Percentiles rank a stretch among this genome's conserved stretches.
These are phyloP conservation scores for Coboldia fuscipes DNA, from an alignment of 1,140 invertebrate species.

Conservation along the genomic window DNA sequence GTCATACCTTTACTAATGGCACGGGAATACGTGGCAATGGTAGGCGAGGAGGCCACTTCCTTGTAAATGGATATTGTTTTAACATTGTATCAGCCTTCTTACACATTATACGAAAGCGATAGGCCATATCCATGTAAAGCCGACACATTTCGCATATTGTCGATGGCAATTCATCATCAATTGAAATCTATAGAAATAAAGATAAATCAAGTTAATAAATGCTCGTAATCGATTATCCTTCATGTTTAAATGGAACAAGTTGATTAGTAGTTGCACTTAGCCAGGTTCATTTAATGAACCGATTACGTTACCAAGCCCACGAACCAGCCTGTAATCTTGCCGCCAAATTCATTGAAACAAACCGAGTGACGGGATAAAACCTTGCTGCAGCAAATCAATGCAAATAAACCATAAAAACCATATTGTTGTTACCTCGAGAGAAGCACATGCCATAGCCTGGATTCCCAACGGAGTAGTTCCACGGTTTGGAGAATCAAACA, in stretches of 20 bases:
- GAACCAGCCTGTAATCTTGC: background rate
- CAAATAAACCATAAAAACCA: background rate
- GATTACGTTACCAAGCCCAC: background rate
- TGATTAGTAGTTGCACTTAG: too few species aligned
- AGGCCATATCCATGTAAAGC: constrained; percentile 38
- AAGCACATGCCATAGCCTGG: constrained; percentile 51
- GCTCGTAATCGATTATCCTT: background rate
- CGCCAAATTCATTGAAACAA: too few species aligned
- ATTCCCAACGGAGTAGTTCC: constrained; percentile 35
- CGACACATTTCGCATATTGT: constrained; percentile 44
- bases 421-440: constrained; percentile 43
- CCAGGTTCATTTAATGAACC: background rate
- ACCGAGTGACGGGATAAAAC: too few species aligned
- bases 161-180: constrained; percentile 47
- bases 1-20: constrained; percentile 17
- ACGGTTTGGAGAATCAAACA: constrained; percentile 36
- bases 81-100: constrained; percentile 46
- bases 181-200: constrained; percentile 32
- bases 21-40: constrained; percentile 18
- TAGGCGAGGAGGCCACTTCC: constrained; percentile 30
- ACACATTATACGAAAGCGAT: constrained; percentile 50
- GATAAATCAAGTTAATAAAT: background rate
- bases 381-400: too few species aligned
- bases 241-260: background rate
- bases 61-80: constrained; percentile 38